Conservation (phyloP, 2,113 vertebrate genomes). For the Oreotrochilus melanogaster region DNA sequence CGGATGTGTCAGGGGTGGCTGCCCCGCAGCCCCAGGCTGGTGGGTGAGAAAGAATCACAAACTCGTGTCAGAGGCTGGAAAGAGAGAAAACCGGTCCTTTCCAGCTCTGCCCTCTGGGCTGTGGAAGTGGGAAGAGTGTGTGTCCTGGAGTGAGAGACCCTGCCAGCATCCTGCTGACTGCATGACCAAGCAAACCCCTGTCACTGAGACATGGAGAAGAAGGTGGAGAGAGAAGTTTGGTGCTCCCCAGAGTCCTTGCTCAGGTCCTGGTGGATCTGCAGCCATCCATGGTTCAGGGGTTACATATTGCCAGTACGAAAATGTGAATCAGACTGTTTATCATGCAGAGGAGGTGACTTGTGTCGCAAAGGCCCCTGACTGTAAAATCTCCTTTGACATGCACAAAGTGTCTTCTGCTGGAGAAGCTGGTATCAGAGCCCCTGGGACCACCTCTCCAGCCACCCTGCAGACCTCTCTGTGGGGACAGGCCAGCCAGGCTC, state of each 20-base stretch:
- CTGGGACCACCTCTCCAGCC: not conserved
- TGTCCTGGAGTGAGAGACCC: not conserved
- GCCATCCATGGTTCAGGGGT: not conserved
- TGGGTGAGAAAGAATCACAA: not conserved
- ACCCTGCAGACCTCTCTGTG: accelerated
- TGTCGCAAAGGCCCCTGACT: not conserved
- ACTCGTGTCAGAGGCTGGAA: not conserved
- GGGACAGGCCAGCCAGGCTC: not conserved
- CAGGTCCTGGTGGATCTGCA: not conserved
- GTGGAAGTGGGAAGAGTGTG: not conserved
- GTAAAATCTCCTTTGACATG: not conserved
- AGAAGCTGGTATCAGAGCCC: not conserved
- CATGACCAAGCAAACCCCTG: not conserved
- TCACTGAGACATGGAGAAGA: not conserved
- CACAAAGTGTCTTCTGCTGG: slow-evolving; percentile 29
- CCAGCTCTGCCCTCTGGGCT: not conserved
- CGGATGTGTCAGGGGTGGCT: not conserved
- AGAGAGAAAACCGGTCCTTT: not conserved
- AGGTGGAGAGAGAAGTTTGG: accelerated
- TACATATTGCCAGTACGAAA: not conserved
- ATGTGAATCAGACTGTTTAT: not conserved
- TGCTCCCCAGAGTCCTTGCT: not conserved
- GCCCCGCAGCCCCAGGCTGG: accelerated
- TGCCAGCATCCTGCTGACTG: not conserved
- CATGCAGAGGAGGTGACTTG: not conserved